Evolutionary conservation across 2,113 vertebrate species (phyloP), one percentile per base, ranked within the genome.

Genomic region (Polypterus senegalus): DNA sequence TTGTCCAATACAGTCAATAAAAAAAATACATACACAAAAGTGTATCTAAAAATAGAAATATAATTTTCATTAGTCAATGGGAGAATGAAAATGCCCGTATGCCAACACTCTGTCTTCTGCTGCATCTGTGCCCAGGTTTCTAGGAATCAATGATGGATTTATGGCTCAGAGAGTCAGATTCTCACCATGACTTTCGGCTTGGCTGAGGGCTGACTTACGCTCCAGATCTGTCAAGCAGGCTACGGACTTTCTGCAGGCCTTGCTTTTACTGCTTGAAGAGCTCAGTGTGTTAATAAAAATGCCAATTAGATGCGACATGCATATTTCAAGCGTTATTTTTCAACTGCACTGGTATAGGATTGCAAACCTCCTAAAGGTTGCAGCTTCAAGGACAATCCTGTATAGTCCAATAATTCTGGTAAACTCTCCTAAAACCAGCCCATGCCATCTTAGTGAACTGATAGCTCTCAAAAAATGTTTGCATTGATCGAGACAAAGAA

Each of bases 201-300:
- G 74, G 72, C 82, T 87, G 74, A 67, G 67, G 80, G 85, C 74
- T 76, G 65, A 70, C 64, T 69, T 63, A 67, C 88, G 85, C 80
- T 83, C 85, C 84, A 78, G 86, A 84, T 88, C 83, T 86, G 86
- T 89, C 84, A 86, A 74, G 73, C 80, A 80, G 69, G 47, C 69
- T 86, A 86, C 82, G 76, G 68, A 70, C 79, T 71, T 74, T 81
- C 74, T 80, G 68, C 71, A 53, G 47, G 71, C 74, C 44, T 51
- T 67, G 71, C 71, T 74, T 66, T 66, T 65, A 67, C 67, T 44
- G 10, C 67, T 63, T 54, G 60, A 53, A 11, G 46, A 58, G 7
- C 56, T 4, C 45, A n/a, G 45, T 49, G 45, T 47, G 47, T 7
- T 48, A 62, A 27, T 8, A 49, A 71, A 48, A 64, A 81, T 54